phyloP scores from a whole-genome alignment of 2,113 vertebrate genomes.

The Chaetorhynchus papuensis region DNA sequence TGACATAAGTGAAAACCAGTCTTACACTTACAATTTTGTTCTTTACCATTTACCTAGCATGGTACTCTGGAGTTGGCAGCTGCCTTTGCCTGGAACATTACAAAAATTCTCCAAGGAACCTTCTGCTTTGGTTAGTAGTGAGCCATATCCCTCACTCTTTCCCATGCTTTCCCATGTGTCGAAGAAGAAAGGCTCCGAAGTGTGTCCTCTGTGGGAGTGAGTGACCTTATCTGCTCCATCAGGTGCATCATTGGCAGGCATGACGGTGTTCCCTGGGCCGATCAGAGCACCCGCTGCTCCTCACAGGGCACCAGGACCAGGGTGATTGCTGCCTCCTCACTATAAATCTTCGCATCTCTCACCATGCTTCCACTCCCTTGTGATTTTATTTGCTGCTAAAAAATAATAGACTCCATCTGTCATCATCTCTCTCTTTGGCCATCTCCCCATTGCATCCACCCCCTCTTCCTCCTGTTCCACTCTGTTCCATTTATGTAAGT shows the following conservation, averaged over 20 bases:
- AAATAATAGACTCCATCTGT: background rate
- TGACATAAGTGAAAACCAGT: background rate
- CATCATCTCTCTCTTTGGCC: background rate
- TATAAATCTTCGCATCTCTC: background rate
- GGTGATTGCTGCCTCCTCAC: background rate
- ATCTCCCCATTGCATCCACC: background rate
- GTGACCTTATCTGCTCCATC: background rate
- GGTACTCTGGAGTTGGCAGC: background rate
- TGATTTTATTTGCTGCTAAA: background rate
- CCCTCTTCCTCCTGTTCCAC: background rate
- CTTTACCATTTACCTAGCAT: background rate
- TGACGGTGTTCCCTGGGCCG: fast-evolving
- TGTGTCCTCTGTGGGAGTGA: background rate
- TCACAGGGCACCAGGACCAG: background rate
- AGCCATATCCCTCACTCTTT: background rate
- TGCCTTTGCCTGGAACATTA: background rate
- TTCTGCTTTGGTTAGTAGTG: background rate
- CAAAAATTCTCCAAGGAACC: background rate
- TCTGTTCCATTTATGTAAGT: background rate
- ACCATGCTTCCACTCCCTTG: background rate
- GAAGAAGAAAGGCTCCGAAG: background rate
- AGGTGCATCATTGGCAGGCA: background rate
- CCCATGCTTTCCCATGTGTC: background rate
- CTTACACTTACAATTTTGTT: background rate
- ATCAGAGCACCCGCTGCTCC: background rate